phyloP scores from a whole-genome alignment of 2,888 invertebrate genomes.

The Zygothrica quintamaculata region DNA sequence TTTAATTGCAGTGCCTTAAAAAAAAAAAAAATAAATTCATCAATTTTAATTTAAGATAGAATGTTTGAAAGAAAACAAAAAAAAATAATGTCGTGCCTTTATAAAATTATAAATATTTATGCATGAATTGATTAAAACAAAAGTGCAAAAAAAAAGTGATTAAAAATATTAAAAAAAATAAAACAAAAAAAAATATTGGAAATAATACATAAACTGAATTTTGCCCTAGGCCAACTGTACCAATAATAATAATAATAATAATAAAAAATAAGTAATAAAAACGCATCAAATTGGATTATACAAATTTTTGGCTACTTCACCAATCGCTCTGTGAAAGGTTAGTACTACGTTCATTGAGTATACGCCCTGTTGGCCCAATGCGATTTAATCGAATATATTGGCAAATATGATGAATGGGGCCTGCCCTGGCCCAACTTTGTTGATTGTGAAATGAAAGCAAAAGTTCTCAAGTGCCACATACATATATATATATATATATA shows the following conservation, averaged over 20 bases:
- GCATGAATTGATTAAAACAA: slow-evolving; percentile 43
- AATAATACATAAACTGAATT: slow-evolving; percentile 14
- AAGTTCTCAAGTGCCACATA: slow-evolving; percentile 49
- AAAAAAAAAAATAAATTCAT: slow-evolving; percentile 12
- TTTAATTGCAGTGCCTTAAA: slow-evolving; percentile 54
- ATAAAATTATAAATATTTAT: slow-evolving; percentile 55
- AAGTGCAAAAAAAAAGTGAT: slow-evolving; percentile 29
- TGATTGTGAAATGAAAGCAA: slow-evolving; percentile 58
- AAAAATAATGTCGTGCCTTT: slow-evolving; percentile 68
- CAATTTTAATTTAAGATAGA: slow-evolving; percentile 27
- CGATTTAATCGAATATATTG: background rate
- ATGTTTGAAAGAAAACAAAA: too few species aligned
- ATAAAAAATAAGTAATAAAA: too few species aligned
- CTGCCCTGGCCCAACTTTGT: slow-evolving; percentile 7
- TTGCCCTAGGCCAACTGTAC: slow-evolving; percentile 34
- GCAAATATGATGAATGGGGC: slow-evolving; percentile 38
- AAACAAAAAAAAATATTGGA: slow-evolving; percentile 12
- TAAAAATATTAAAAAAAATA: too few species aligned
- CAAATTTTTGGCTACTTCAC: slow-evolving; percentile 67
- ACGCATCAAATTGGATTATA: slow-evolving; percentile 75
- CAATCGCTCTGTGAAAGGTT: slow-evolving; percentile 73
- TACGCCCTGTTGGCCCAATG: slow-evolving; percentile 23
- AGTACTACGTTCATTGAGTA: slow-evolving; percentile 43
- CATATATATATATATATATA: slow-evolving; percentile 1
- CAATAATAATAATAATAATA: background rate